Percentiles rank a stretch among this genome's conserved stretches.
Evolutionary conservation across 1,140 invertebrate genomes (phyloP).

Genomic region (Bombus confusus): DNA sequence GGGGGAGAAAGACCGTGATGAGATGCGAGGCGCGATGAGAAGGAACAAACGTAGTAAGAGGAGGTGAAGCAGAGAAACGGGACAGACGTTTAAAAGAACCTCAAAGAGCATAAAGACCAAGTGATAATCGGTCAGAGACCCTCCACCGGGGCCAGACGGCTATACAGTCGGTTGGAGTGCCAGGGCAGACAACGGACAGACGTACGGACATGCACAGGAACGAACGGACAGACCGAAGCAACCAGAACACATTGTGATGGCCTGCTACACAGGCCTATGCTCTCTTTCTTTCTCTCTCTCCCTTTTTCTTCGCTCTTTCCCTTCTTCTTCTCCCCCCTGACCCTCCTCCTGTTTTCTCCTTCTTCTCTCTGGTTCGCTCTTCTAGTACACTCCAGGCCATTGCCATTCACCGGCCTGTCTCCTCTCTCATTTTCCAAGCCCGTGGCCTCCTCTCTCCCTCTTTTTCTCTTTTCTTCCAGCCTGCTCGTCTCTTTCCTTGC

Average conservation of each 20-base stretch:
- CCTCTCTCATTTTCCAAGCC: constrained; percentile 43
- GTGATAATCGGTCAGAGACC: constrained; percentile 80
- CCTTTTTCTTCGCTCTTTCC: background rate
- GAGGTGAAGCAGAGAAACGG: constrained; percentile 52
- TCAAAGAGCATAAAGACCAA: constrained; percentile 77
- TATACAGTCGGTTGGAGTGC: constrained; percentile 70
- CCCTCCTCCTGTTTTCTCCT: background rate
- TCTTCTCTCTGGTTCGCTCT: background rate
- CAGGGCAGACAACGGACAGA: constrained; percentile 73
- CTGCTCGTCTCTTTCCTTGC: constrained; percentile 12
- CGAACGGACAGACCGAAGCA: constrained; percentile 58
- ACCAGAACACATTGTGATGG: constrained; percentile 56
- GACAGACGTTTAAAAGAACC: constrained; percentile 73
- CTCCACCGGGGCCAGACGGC: constrained; percentile 75
- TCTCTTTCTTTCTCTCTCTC: constrained; percentile 1
- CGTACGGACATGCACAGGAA: constrained; percentile 56
- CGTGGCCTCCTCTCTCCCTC: background rate
- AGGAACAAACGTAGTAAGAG: constrained; percentile 43
- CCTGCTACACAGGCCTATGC: constrained; percentile 49
- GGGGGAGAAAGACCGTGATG: constrained; percentile 1
- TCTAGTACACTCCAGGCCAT: constrained; percentile 39
- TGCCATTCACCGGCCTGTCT: constrained; percentile 43
- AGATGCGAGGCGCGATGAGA: constrained; percentile 45
- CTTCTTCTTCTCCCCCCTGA: background rate
- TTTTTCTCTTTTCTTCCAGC: background rate